Conservation (phyloP, 2,888 invertebrate genomes). For the Spatulosminthurus flaviceps region DNA sequence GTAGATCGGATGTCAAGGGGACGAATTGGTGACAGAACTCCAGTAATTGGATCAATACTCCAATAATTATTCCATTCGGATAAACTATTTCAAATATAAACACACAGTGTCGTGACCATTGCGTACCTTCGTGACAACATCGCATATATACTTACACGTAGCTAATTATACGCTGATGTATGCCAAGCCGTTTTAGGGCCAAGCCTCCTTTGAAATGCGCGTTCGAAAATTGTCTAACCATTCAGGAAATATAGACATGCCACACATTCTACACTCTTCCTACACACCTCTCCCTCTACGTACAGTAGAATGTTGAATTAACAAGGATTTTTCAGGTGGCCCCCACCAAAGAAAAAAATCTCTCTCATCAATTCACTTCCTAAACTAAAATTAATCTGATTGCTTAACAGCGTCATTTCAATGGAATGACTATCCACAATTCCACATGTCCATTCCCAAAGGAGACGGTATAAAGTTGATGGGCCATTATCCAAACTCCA, state of each 20-base stretch:
- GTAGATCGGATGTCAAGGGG: slow-evolving; percentile 72
- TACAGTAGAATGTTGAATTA: not conserved
- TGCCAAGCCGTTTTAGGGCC: not conserved
- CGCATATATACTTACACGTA: not conserved
- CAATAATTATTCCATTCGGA: slow-evolving; percentile 83
- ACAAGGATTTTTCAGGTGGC: slow-evolving; percentile 3
- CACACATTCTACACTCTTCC: not conserved
- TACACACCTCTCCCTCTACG: too few species aligned
- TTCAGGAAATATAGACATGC: not conserved
- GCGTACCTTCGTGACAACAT: not conserved
- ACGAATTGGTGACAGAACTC: slow-evolving; percentile 84
- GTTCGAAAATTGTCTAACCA: not conserved
- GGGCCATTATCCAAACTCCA: not conserved
- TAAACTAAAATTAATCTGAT: not conserved
- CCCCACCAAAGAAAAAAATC: not conserved
- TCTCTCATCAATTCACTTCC: not conserved
- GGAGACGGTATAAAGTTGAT: not conserved
- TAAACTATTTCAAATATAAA: slow-evolving; percentile 69
- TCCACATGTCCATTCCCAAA: not conserved
- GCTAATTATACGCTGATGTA: not conserved
- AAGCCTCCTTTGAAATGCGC: not conserved
- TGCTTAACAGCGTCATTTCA: not conserved
- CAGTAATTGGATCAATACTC: slow-evolving; percentile 91
- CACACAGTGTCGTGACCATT: slow-evolving; percentile 5
- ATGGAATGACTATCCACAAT: not conserved